Evolutionary conservation across 2,113 vertebrate species (phyloP).

Genomic region (Onychorhynchus coronatus): DNA sequence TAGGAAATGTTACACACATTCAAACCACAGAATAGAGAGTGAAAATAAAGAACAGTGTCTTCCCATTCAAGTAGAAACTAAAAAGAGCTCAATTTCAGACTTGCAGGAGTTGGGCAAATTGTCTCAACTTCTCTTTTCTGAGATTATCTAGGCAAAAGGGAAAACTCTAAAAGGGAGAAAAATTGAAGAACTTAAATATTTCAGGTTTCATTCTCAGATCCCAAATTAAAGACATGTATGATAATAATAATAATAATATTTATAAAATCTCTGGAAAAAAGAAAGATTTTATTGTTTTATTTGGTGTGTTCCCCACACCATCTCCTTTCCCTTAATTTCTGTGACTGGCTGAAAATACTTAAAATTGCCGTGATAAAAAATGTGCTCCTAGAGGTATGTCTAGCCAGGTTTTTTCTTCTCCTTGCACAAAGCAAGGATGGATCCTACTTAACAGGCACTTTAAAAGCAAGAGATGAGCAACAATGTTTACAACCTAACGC

Average conservation of each 20-base stretch:
- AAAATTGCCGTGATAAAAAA: neutral
- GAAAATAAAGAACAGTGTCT: neutral
- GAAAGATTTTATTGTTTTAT: neutral
- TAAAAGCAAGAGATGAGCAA: slow-evolving; percentile 1
- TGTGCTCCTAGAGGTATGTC: neutral
- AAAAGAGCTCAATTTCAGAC: neutral
- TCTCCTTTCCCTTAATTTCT: neutral
- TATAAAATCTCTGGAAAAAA: neutral
- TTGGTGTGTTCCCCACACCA: neutral
- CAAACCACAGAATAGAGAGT: neutral
- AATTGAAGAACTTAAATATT: neutral
- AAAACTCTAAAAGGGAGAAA: neutral
- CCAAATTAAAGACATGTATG: neutral
- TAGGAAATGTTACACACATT: neutral
- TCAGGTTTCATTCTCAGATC: neutral
- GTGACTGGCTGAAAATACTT: neutral
- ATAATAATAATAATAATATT: neutral
- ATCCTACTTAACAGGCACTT: neutral
- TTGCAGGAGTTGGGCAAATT: neutral
- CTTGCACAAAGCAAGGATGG: neutral
- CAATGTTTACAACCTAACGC: neutral
- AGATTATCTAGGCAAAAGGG: neutral
- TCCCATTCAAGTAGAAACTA: neutral
- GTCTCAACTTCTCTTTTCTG: neutral
- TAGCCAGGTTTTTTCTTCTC: neutral